These are phyloP conservation scores for Odontothrips loti DNA, from an alignment of 2,888 invertebrate species.

Conservation along the genomic window DNA sequence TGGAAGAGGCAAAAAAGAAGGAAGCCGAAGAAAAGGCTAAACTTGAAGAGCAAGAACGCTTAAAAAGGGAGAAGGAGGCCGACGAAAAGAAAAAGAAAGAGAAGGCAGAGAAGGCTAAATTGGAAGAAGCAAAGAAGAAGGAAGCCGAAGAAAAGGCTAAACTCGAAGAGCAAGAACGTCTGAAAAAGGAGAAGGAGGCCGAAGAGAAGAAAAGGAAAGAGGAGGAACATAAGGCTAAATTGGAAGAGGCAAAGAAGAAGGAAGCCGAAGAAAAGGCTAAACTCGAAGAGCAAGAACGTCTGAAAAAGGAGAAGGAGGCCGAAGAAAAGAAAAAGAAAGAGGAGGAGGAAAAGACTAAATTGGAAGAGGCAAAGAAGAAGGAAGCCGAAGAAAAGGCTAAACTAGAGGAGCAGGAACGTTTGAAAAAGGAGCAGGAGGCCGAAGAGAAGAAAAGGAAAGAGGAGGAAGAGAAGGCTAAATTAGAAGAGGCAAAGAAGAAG, in stretches of 20 bases:
- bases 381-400: constrained; percentile 30
- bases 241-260: constrained; percentile 23
- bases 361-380: constrained; percentile 30
- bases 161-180: constrained; percentile 28
- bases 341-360: background rate
- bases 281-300: constrained; percentile 11
- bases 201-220: constrained; percentile 29
- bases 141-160: constrained; percentile 27
- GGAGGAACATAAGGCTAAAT: constrained; percentile 29
- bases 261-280: constrained; percentile 7
- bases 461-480: background rate
- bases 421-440: constrained; percentile 33
- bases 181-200: constrained; percentile 33
- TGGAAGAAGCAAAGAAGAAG: constrained; percentile 36
- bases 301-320: constrained; percentile 33
- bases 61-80: constrained; percentile 27
- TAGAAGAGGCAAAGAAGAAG: background rate
- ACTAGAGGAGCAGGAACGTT: background rate
- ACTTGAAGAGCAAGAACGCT: background rate
- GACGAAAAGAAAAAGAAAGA: constrained; percentile 34
- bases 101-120: constrained; percentile 29
- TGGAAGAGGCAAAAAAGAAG: constrained; percentile 32
- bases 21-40: constrained; percentile 37
- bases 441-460: constrained; percentile 24
- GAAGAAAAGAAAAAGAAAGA: constrained; percentile 34